Evolutionary conservation across 2,797 vertebrate genomes (phyloP).

Genomic region (Spatula versicolor): DNA sequence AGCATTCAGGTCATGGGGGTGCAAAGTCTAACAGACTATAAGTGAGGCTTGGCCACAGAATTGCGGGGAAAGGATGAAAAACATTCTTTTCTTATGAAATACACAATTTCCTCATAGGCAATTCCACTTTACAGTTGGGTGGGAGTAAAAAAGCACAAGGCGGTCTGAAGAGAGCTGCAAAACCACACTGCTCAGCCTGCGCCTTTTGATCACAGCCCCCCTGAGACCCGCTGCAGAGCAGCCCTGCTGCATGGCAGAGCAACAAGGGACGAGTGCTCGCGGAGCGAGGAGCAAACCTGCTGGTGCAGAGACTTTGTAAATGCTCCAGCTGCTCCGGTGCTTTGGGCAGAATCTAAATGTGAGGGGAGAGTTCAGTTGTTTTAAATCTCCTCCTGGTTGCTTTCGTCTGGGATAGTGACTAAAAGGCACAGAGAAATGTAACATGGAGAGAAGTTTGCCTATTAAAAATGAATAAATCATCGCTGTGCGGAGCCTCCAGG

Average conservation of each 20-base stretch:
- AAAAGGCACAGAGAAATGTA: constrained; percentile 3
- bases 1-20: background rate
- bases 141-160: background rate
- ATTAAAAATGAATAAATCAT: background rate
- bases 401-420: background rate
- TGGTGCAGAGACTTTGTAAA: background rate
- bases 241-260: background rate
- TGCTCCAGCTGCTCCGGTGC: background rate
- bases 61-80: background rate
- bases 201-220: background rate
- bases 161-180: background rate
- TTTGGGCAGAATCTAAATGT: background rate
- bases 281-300: background rate
- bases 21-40: background rate
- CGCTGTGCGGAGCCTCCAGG: background rate
- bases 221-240: rapidly evolving
- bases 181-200: rapidly evolving
- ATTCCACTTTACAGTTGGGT: background rate
- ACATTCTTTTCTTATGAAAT: background rate
- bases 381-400: background rate
- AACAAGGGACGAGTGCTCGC: rapidly evolving
- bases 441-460: background rate
- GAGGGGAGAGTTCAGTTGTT: background rate
- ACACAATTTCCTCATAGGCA: background rate
- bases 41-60: background rate